These are phyloP conservation scores for Tinea trinotella DNA, from an alignment of 2,888 invertebrate species.

Conservation along the genomic window DNA sequence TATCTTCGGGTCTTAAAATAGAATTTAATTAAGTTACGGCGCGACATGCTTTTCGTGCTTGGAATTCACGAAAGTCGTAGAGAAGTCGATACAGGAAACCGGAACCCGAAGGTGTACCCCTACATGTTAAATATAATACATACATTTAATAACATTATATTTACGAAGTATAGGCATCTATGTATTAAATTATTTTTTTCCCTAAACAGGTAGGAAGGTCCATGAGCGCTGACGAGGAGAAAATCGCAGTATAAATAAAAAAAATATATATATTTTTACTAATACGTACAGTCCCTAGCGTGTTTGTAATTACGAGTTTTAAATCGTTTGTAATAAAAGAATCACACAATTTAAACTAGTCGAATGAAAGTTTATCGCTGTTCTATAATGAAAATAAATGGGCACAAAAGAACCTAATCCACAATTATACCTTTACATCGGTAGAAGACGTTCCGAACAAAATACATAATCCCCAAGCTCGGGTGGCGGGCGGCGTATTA, in stretches of 20 bases:
- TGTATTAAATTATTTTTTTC: too few relatives aligned
- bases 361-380: slow-evolving; percentile 12
- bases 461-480: slow-evolving; percentile 53
- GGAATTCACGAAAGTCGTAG: slow-evolving; percentile 44
- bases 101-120: neutral
- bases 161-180: too few relatives aligned
- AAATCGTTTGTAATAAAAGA: too few relatives aligned
- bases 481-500: slow-evolving; percentile 23
- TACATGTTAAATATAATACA: too few relatives aligned
- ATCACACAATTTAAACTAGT: neutral
- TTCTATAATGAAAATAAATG: slow-evolving; percentile 49
- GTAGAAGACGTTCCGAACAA: slow-evolving; percentile 58
- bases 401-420: slow-evolving; percentile 43
- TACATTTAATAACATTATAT: too few relatives aligned
- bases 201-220: too few relatives aligned
- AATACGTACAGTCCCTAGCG: too few relatives aligned
- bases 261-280: too few relatives aligned
- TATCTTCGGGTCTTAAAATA: slow-evolving; percentile 63
- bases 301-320: too few relatives aligned
- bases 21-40: slow-evolving; percentile 68
- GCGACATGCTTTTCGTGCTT: slow-evolving; percentile 56
- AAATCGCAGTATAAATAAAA: too few relatives aligned
- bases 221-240: too few relatives aligned
- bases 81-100: slow-evolving; percentile 29
- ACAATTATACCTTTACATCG: slow-evolving; percentile 65